Base-by-base conservation (phyloP, 2,113 vertebrate genomes). In the Rhynchopsitta pachyrhyncha region DNA sequence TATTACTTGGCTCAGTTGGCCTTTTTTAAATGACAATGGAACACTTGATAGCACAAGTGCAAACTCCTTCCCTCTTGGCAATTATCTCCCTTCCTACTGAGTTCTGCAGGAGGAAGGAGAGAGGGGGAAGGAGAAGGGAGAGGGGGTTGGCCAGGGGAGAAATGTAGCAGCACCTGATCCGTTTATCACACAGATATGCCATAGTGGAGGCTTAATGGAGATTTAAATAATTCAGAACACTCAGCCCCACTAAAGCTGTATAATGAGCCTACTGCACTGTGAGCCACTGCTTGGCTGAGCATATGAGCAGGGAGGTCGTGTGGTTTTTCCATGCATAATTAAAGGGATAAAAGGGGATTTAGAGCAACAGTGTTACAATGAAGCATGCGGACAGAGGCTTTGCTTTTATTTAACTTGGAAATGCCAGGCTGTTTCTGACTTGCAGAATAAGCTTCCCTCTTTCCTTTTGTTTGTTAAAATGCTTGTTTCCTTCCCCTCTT, bases 191-290 rank as follows among this genome's bases (percentile, higher is more conserved):
- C 73, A 98, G 98, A 98, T 98, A 83, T 96, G 98, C 97, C 97
- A 93, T 86, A 86, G 97, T 92, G 90, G 93, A 93, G 97, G 97
- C 97, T 98, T 98, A 98, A 98, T 97, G 98, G 98, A 98, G 98
- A 98, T 98, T 98, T 99, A 97, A 99, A 99, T 99, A 98, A 99
- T 98, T 99, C 98, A 99, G 97, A 97, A 96, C 96, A 96, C 98
- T 98, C 97, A 97, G 98, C 97, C 96, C 95, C 84, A 93, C 98
- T 97, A 98, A 98, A 98, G 98, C 98, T 97, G 95, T 92, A 97
- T 98, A 98, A 98, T 98, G 98, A 98, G 98, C 98, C 97, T 98
- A 91, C 86, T 77, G 84, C 85, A 92, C 92, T 19, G 94, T 55
- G 94, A 96, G 97, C 76, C 55, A 8, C 94, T 57, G 95, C 91